Evolutionary conservation across 2,888 invertebrate genomes (phyloP).

Genomic region (Deilephila elpenor): DNA sequence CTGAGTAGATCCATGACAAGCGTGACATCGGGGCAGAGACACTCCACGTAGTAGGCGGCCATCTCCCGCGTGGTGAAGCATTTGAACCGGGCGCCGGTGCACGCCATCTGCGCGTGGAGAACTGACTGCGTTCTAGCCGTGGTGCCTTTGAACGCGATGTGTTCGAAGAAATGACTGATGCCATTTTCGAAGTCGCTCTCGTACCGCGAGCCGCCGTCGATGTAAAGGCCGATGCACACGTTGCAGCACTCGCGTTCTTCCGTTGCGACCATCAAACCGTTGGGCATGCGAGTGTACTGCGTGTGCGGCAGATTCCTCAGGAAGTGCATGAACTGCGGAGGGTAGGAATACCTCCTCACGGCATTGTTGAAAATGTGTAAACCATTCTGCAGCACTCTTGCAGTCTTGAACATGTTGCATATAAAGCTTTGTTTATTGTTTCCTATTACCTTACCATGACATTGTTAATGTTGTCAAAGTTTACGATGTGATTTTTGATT

Average conservation of each 20-base stretch:
- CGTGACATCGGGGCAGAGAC: slow-evolving; percentile 93
- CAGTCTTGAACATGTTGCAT: slow-evolving; percentile 45
- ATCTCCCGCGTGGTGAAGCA: slow-evolving; percentile 98
- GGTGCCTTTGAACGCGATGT: slow-evolving; percentile 84
- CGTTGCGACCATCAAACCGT: slow-evolving; percentile 95
- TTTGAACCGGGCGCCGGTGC: slow-evolving; percentile 97
- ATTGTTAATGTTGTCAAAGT: not conserved
- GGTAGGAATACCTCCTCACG: slow-evolving; percentile 85
- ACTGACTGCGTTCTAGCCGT: slow-evolving; percentile 91
- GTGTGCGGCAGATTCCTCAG: slow-evolving; percentile 91
- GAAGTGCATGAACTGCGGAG: slow-evolving; percentile 69
- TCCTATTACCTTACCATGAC: not conserved
- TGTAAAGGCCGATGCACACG: slow-evolving; percentile 62
- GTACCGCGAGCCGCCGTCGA: slow-evolving; percentile 69
- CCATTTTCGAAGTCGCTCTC: slow-evolving; percentile 65
- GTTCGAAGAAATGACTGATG: slow-evolving; percentile 72
- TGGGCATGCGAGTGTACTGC: slow-evolving; percentile 89
- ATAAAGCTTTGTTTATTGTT: not conserved
- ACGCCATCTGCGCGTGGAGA: slow-evolving; percentile 95
- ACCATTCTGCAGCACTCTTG: slow-evolving; percentile 39
- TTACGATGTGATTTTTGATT: no score
- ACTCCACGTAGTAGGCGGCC: slow-evolving; percentile 97
- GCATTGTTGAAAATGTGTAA: slow-evolving; percentile 66
- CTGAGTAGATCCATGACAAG: slow-evolving; percentile 95
- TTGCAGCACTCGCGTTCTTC: slow-evolving; percentile 93